A percentile compares a stretch with the other conserved stretches of the same genome.
Conservation (phyloP, 2,113 vertebrate genomes). For the Scolopax mira region DNA sequence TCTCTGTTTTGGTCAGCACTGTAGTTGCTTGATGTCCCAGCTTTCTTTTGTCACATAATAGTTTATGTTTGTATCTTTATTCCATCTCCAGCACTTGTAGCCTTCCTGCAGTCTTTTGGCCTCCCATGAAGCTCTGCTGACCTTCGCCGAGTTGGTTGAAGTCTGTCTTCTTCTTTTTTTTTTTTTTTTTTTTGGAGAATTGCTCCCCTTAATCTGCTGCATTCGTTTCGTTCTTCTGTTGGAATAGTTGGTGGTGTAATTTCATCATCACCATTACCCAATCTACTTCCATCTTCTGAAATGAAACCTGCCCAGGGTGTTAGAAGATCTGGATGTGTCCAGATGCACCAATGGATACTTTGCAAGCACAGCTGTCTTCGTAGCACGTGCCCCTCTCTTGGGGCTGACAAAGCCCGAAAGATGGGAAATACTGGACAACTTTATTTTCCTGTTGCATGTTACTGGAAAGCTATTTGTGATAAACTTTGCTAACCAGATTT, state of each 20-base stretch:
- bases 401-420: background rate
- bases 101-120: background rate
- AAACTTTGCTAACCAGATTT: background rate
- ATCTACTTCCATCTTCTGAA: background rate
- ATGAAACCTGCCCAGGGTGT: rapidly evolving
- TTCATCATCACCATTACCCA: background rate
- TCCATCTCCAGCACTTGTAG: background rate
- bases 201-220: background rate
- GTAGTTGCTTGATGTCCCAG: background rate
- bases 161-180: background rate
- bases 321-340: background rate
- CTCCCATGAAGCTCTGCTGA: background rate
- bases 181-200: background rate
- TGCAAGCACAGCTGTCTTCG: background rate
- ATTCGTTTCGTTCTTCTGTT: background rate
- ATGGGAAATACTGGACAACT: background rate
- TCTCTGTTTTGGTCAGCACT: background rate
- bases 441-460: background rate
- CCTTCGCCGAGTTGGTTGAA: background rate
- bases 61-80: background rate
- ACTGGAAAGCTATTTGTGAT: background rate
- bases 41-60: background rate
- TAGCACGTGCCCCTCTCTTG: rapidly evolving
- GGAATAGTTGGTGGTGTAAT: background rate
- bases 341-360: background rate